Base-by-base conservation (phyloP, 2,113 vertebrate genomes). In the Pithys albifrons region DNA sequence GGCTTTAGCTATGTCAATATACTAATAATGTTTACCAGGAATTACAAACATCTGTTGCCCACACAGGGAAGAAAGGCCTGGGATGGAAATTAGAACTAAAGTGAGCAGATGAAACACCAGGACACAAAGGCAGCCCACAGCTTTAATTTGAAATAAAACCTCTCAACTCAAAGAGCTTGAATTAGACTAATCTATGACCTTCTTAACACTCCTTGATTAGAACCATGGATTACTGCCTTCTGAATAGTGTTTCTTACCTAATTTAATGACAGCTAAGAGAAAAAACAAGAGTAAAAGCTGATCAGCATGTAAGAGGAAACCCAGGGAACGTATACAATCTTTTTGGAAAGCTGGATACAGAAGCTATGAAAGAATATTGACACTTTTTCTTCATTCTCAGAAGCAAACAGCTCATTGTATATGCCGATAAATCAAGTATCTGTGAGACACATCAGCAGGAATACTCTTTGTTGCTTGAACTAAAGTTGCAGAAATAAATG, bases 81-180 rank as follows among this genome's bases (percentile, higher is more conserved):
- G 69, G 66, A 84, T 22, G 31, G 49, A 91, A 93, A 95, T 45
- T 84, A 70, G 73, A 89, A 69, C 31, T 52, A 33, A 90, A 61
- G 74, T 22, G 48, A 93, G 73, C 62, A 89, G 86, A 91, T 61
- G 52, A 97, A 94, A 67, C 69, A 58, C 27, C 15, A 71, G 61
- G 77, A 87, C 61, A 78, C 66, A 85, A 54, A 91, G 55, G 35
- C 23, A 92, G 39, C 55, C 72, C 92, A 92, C 37, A 84, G 95
- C 52, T 95, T 84, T 61, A 33, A 90, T 78, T 94, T 84, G 45
- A 89, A 88, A 88, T 64, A 88, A 71, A 69, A 89, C 57, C 52
- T 92, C 28, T 91, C 69, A 51, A 72, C 37, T 35, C 62, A 45
- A 95, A 95, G 41, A 65, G 28, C 23, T 84, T 87, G 45, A 91